Percentiles rank a stretch among this genome's conserved stretches.
Conservation (phyloP, 2,797 vertebrate genomes). For the Artibeus jamaicensis region DNA sequence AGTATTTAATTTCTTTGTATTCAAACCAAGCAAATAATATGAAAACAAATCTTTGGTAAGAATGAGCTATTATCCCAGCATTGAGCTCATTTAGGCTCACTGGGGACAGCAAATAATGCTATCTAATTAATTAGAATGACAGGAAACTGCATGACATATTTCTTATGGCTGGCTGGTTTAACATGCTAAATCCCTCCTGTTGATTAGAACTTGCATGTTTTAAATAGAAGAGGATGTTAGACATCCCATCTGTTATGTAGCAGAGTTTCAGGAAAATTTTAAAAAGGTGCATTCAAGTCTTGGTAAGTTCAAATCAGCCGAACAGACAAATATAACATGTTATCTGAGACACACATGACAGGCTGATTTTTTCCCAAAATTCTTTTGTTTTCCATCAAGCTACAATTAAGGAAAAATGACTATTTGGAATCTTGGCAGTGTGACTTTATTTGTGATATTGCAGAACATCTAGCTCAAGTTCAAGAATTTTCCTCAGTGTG, state of each 20-base stretch:
- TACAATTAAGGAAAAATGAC: background rate
- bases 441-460: background rate
- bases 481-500: slow-evolving; percentile 3
- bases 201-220: slow-evolving; percentile 85
- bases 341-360: slow-evolving; percentile 65
- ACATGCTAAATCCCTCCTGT: slow-evolving; percentile 83
- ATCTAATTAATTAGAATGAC: slow-evolving; percentile 88
- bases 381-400: slow-evolving; percentile 64
- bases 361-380: slow-evolving; percentile 66
- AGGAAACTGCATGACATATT: slow-evolving; percentile 85
- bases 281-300: slow-evolving; percentile 70
- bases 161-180: slow-evolving; percentile 85
- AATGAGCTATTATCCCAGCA: slow-evolving; percentile 79
- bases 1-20: slow-evolving; percentile 32
- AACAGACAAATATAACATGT: slow-evolving; percentile 73
- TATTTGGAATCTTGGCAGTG: slow-evolving; percentile 18
- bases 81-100: slow-evolving; percentile 82
- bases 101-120: slow-evolving; percentile 85
- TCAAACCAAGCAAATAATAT: slow-evolving; percentile 69
- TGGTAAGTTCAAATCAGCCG: slow-evolving; percentile 78
- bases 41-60: slow-evolving; percentile 74
- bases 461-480: slow-evolving; percentile 50
- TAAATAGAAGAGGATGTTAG: slow-evolving; percentile 84
- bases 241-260: slow-evolving; percentile 83
- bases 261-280: slow-evolving; percentile 69